Evolutionary conservation across 2,113 vertebrate species (phyloP).

Genomic region (Prunella himalayana): DNA sequence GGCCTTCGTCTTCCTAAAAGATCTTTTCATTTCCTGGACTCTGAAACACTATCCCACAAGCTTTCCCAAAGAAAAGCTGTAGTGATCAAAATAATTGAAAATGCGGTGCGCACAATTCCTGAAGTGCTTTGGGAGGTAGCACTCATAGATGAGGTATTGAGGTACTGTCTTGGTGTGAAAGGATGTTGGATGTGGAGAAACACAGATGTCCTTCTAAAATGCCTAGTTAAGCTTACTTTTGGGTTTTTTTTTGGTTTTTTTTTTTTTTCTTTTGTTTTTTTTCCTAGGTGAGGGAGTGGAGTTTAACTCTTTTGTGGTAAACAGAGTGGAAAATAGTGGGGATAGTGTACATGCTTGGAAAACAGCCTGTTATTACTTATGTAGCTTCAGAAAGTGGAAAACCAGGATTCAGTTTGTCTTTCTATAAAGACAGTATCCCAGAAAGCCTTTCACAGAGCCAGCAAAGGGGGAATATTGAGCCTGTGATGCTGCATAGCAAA

Average conservation of each 20-base stretch:
- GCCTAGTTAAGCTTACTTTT: not conserved
- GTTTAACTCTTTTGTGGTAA: not conserved
- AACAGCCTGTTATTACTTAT: not conserved
- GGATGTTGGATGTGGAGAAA: not conserved
- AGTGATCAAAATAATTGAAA: not conserved
- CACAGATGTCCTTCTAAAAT: not conserved
- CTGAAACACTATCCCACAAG: not conserved
- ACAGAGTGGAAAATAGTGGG: not conserved
- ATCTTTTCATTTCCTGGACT: not conserved
- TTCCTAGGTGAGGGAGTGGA: not conserved
- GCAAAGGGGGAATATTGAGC: not conserved
- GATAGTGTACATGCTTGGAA: not conserved
- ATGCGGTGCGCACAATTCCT: rapidly evolving
- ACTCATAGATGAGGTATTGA: not conserved
- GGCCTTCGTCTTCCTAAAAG: not conserved
- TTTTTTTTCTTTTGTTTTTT: not conserved
- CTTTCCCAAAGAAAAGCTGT: not conserved
- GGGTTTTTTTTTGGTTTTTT: no score
- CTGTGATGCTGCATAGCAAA: not conserved
- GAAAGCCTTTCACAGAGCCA: not conserved
- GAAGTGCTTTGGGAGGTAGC: rapidly evolving
- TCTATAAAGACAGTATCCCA: not conserved
- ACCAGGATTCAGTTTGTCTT: not conserved
- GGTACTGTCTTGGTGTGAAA: not conserved
- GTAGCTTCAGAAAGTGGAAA: not conserved